phyloP scores from a whole-genome alignment of 2,888 invertebrate genomes.

The Caenorhabditis afra region DNA sequence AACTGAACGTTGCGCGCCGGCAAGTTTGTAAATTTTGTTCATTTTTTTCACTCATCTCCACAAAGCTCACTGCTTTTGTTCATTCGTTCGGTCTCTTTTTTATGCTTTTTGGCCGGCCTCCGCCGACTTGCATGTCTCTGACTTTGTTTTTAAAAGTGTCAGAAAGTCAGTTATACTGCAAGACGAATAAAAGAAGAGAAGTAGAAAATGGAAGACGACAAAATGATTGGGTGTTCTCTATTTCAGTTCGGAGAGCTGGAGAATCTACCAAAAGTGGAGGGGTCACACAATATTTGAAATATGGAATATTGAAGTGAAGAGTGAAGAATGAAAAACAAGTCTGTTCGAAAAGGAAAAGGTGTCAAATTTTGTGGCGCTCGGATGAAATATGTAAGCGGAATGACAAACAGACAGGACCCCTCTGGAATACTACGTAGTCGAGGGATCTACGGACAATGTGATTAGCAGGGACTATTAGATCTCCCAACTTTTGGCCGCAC shows the following conservation, averaged over 20 bases:
- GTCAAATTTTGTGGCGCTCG: slow-evolving; percentile 30
- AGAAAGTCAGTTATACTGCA: slow-evolving; percentile 17
- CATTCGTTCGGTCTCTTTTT: slow-evolving; percentile 21
- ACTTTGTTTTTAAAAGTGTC: slow-evolving; percentile 42
- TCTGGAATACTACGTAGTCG: neutral
- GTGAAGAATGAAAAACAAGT: slow-evolving; percentile 15
- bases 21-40: slow-evolving; percentile 32
- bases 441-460: slow-evolving; percentile 42
- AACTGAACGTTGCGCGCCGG: too few species aligned
- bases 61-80: slow-evolving; percentile 44
- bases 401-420: neutral
- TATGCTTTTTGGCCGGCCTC: slow-evolving; percentile 28
- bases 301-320: slow-evolving; percentile 10
- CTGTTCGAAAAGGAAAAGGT: slow-evolving; percentile 18
- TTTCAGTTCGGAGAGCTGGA: neutral
- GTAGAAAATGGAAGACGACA: slow-evolving; percentile 17
- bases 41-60: slow-evolving; percentile 43
- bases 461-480: slow-evolving; percentile 25
- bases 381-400: slow-evolving; percentile 8
- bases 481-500: slow-evolving; percentile 14
- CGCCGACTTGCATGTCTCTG: neutral
- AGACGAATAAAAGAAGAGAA: slow-evolving; percentile 1
- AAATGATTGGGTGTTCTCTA: neutral
- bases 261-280: neutral
- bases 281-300: slow-evolving; percentile 6